These are phyloP conservation scores for Pempheris klunzingeri DNA, from an alignment of 2,797 vertebrate genomes.

Conservation along the genomic window DNA sequence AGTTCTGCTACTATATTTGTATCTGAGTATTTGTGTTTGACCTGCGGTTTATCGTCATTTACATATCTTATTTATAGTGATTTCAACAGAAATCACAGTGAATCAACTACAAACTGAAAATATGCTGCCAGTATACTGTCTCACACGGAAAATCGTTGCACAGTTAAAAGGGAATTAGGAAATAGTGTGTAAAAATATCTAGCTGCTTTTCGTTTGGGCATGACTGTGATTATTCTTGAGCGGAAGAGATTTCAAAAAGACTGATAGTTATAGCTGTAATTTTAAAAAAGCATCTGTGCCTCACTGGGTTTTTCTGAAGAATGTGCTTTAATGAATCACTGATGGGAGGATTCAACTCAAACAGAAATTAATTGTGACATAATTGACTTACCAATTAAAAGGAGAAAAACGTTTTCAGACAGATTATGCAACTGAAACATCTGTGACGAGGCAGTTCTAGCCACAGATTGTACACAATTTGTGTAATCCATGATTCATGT, in stretches of 20 bases:
- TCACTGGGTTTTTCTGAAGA: constrained; percentile 34
- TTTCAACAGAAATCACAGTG: too few species aligned
- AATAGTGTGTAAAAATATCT: constrained; percentile 5
- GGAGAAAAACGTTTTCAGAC: background rate
- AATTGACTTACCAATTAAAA: constrained; percentile 11
- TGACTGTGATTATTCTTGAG: constrained; percentile 2
- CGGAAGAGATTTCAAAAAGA: constrained; percentile 8
- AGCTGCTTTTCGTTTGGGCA: background rate
- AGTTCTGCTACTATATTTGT: constrained; percentile 41
- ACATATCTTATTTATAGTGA: background rate
- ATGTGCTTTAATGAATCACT: constrained; percentile 31
- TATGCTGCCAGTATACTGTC: background rate
- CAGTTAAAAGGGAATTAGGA: constrained; percentile 5
- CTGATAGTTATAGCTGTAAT: constrained; percentile 17
- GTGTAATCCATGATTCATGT: constrained; percentile 19
- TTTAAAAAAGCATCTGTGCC: constrained; percentile 22
- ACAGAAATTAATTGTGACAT: constrained; percentile 2
- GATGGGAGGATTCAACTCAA: constrained; percentile 51
- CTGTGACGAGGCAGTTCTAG: background rate
- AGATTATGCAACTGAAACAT: constrained; percentile 22
- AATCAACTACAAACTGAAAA: too few species aligned
- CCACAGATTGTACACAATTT: constrained; percentile 10
- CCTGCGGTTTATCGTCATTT: background rate
- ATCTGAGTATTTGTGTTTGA: constrained; percentile 19
- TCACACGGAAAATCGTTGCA: background rate